Percentiles rank a stretch among this genome's conserved stretches.
Conservation (phyloP, 1,140 invertebrate species). For the Danaus plexippus region DNA sequence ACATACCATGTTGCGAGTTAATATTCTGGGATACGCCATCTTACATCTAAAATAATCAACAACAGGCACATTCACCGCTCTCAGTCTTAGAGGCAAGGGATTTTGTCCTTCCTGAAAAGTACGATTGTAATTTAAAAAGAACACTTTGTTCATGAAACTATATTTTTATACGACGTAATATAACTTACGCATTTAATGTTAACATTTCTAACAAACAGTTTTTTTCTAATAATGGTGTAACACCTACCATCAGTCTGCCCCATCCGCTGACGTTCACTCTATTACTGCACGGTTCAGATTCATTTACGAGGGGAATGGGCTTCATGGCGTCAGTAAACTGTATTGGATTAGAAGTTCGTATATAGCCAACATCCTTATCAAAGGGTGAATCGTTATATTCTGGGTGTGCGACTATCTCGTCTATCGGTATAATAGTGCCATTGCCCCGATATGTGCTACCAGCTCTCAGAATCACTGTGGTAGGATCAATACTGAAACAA, state of each 20-base stretch:
- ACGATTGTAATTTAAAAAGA: too few relatives aligned
- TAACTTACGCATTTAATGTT: too few relatives aligned
- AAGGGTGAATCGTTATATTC: background rate
- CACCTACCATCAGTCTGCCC: too few relatives aligned
- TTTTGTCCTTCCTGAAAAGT: too few relatives aligned
- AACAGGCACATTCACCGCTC: background rate
- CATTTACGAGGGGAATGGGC: background rate
- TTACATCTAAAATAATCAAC: background rate
- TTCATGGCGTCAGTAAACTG: background rate
- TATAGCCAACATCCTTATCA: slow-evolving; percentile 3
- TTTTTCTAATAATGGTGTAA: too few relatives aligned
- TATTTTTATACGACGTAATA: too few relatives aligned
- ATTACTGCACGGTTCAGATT: too few relatives aligned
- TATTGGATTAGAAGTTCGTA: background rate
- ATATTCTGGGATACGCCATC: background rate
- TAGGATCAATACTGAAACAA: background rate
- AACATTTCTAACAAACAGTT: too few relatives aligned
- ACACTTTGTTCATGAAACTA: background rate
- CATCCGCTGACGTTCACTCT: too few relatives aligned
- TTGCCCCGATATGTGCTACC: background rate
- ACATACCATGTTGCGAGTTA: background rate
- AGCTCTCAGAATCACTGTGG: background rate
- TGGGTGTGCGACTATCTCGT: background rate
- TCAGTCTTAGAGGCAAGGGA: too few relatives aligned
- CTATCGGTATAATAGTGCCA: background rate